These are phyloP conservation scores for Castor canadensis DNA, from an alignment of 2,113 vertebrate genomes.

Conservation along the genomic window DNA sequence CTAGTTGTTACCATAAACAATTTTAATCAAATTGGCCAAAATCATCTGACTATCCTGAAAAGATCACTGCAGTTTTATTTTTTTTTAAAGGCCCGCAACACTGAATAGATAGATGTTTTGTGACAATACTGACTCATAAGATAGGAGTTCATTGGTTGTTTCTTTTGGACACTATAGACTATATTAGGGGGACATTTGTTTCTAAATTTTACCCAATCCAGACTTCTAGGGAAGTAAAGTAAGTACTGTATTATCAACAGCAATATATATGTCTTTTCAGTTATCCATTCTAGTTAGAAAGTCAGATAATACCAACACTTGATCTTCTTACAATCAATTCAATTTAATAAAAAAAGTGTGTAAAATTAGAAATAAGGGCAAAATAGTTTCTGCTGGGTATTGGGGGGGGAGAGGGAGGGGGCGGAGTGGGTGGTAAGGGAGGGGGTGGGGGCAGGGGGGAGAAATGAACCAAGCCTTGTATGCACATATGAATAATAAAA, in stretches of 20 bases:
- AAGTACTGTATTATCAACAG: slow-evolving; percentile 7
- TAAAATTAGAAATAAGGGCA: no score
- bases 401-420: no score
- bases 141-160: background rate
- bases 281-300: background rate
- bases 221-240: slow-evolving; percentile 14
- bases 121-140: slow-evolving; percentile 2
- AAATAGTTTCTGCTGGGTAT: no score
- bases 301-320: background rate
- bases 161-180: background rate
- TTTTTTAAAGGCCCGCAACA: background rate
- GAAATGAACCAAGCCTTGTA: no score
- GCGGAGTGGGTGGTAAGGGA: no score
- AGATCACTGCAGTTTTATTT: background rate
- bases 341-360: background rate
- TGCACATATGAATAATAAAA: no score
- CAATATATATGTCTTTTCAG: slow-evolving; percentile 8
- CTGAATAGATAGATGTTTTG: background rate
- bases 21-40: slow-evolving; percentile 38
- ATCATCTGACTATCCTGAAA: background rate
- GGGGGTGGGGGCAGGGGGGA: no score
- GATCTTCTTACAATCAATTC: slow-evolving; percentile 34
- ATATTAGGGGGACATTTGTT: slow-evolving; percentile 24
- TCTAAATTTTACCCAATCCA: background rate
- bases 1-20: background rate